Evolutionary conservation across 2,797 vertebrate species (phyloP).

Genomic region (Enteromius unitaeniatus): DNA sequence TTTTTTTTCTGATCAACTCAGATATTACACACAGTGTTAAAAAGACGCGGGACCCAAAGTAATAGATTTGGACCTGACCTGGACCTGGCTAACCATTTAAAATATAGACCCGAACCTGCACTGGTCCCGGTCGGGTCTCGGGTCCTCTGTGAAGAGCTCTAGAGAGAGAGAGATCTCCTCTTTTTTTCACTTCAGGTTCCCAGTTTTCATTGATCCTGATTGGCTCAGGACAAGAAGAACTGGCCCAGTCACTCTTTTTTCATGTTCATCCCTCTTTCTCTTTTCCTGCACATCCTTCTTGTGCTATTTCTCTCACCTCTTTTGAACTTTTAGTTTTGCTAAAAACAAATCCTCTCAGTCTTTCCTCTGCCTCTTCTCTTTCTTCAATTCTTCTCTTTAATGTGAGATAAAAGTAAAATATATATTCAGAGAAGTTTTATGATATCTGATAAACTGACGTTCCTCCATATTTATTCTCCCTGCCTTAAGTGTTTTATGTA

Average conservation of each 20-base stretch:
- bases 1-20: no score
- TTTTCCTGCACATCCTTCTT: neutral
- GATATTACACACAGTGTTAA: no score
- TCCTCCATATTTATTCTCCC: constrained; percentile 30
- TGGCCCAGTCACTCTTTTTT: neutral
- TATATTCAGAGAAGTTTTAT: constrained; percentile 30
- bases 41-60: no score
- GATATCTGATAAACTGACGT: constrained; percentile 47
- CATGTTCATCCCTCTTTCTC: neutral
- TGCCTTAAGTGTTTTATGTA: constrained; percentile 54
- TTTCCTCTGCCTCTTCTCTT: constrained; percentile 6
- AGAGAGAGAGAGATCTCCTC: constrained; percentile 17
- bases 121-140: no score
- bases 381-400: neutral
- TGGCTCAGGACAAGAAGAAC: constrained; percentile 23
- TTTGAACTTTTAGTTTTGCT: constrained; percentile 2
- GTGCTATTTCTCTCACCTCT: constrained; percentile 16
- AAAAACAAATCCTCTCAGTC: neutral
- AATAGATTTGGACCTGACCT: no score
- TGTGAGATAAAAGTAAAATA: constrained; percentile 31
- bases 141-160: no score
- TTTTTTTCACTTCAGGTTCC: neutral
- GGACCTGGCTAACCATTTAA: no score
- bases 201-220: neutral
- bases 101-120: no score